Conservation (phyloP, 2,797 vertebrate species). For the Margarornis squamiger region DNA sequence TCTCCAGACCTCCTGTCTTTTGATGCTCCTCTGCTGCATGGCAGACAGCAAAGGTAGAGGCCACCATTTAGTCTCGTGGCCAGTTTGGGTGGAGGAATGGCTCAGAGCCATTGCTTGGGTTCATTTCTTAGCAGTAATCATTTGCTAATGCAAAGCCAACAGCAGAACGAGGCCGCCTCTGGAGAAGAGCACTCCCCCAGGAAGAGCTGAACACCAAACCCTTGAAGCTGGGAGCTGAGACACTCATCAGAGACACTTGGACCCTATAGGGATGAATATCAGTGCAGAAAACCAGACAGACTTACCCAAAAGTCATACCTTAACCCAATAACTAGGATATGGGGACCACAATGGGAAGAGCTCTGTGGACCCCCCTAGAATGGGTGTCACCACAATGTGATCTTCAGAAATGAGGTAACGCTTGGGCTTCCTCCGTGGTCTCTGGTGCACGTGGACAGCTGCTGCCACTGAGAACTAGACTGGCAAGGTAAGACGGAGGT, state of each 20-base stretch:
- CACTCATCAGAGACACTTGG: background rate
- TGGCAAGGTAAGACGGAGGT: background rate
- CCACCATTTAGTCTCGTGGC: rapidly evolving
- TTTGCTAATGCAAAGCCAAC: background rate
- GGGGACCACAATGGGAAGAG: background rate
- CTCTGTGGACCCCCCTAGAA: background rate
- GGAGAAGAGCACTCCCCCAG: background rate
- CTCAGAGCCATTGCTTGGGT: background rate
- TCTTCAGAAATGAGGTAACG: background rate
- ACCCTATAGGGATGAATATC: background rate
- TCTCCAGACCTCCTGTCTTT: background rate
- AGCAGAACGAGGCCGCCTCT: rapidly evolving
- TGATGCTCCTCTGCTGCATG: background rate
- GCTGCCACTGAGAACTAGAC: background rate
- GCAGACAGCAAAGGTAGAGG: background rate
- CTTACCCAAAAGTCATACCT: background rate
- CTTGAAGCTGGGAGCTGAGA: background rate
- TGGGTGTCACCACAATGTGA: background rate
- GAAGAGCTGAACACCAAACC: background rate
- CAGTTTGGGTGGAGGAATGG: background rate
- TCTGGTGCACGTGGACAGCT: background rate
- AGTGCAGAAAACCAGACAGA: background rate
- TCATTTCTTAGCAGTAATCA: background rate
- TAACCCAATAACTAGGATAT: background rate
- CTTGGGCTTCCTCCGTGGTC: background rate